Conservation (phyloP, 2,888 invertebrate genomes). For the Apamea epomidion region DNA sequence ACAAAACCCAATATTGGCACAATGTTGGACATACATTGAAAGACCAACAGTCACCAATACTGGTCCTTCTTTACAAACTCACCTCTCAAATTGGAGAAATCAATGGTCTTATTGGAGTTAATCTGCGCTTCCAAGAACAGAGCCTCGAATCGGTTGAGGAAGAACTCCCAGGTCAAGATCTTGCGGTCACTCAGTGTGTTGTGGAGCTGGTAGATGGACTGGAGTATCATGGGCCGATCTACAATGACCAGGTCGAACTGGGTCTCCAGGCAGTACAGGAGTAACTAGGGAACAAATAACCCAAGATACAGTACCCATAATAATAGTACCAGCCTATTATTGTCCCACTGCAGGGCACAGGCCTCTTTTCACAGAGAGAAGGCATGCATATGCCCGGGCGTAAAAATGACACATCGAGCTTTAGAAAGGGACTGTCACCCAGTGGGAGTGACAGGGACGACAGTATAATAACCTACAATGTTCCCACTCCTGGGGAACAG, state of each 20-base stretch:
- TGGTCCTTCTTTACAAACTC: constrained; percentile 5
- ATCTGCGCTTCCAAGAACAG: constrained; percentile 99
- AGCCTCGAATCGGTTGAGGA: constrained; percentile 97
- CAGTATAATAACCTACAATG: neutral
- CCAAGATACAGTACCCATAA: neutral
- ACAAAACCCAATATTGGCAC: neutral
- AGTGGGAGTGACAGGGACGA: neutral
- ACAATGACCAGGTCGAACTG: constrained; percentile 99
- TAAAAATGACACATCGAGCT: neutral
- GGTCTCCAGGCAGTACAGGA: constrained; percentile 98
- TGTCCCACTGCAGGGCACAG: neutral
- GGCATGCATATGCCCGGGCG: neutral
- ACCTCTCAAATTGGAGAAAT: constrained; percentile 96
- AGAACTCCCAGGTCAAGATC: constrained; percentile 99
- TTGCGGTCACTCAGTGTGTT: constrained; percentile 97
- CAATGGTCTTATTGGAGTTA: constrained; percentile 95
- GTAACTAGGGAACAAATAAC: constrained; percentile 90
- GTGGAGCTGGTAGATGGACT: constrained; percentile 98
- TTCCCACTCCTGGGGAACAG: too few species aligned
- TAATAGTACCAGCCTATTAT: neutral
- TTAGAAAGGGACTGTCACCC: neutral
- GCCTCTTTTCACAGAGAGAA: neutral
- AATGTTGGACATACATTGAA: neutral
- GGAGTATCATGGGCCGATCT: constrained; percentile 98
- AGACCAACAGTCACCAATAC: neutral